Base-by-base conservation (phyloP, 2,113 vertebrate genomes). In the Eudyptes chrysolophus region DNA sequence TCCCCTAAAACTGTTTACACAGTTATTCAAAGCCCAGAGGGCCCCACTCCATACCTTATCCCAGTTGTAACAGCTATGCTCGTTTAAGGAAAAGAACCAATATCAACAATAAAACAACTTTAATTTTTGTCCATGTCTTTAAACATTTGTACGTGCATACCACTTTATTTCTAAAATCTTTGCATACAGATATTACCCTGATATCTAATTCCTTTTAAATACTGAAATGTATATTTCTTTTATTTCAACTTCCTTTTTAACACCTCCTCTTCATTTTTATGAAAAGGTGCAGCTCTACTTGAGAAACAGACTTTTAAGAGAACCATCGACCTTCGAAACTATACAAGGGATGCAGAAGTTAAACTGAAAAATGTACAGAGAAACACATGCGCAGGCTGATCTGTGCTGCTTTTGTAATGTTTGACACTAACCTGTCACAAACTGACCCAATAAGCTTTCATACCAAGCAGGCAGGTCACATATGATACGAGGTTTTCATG, bases 401-500 rank as follows among this genome's bases (percentile, higher is more conserved):
- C 20, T 49, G 7, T n/a, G 55, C 42, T 74, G 48, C 76, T 89
- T 89, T 96, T 71, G 36, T 88, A 74, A 88, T 36, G 54, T 55
- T 58, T 82, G 83, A 88, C 71, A 95, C 34, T 77, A 72, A 57
- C 40, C 52, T 89, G 44, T 81, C 80, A 76, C 13, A 85, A 84
- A 91, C 61, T 61, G 57, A 87, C 57, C 51, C 64, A 74, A 18
- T 74, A 54, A 51, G 68, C 95, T 92, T 95, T 94, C 79, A 86
- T 57, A 84, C 22, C 44, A 84, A 88, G 85, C 92, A 94, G 58
- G 51, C 29, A 76, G 84, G 71, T 94, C 96, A 89, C 64, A 80
- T 71, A 51, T 24, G 74, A 97, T 70, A 72, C 19, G 29, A 96
- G 92, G 51, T 95, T 87, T 96, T 84, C 51, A 79, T 40, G 79